phyloP scores from a whole-genome alignment of 2,113 vertebrate genomes.

The Candoia aspera region DNA sequence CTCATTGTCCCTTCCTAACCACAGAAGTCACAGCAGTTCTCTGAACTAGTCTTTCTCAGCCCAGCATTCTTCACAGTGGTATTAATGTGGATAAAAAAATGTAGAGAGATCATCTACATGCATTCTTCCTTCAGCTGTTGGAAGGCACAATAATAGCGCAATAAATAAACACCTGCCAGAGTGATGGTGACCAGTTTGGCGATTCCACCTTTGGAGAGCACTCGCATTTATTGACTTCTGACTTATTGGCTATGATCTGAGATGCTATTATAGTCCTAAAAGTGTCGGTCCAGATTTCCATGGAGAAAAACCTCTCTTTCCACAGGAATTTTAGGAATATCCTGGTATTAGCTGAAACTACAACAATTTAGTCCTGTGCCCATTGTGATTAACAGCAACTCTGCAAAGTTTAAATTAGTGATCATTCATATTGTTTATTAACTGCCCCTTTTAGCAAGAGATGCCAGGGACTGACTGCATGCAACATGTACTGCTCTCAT shows the following conservation, averaged over 20 bases:
- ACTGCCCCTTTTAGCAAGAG: neutral
- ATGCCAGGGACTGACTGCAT: neutral
- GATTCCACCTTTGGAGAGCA: neutral
- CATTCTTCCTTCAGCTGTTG: neutral
- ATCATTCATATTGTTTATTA: neutral
- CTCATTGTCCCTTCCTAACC: neutral
- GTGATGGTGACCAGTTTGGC: neutral
- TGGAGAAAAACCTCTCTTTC: neutral
- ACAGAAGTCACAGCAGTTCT: neutral
- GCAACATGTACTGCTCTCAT: neutral
- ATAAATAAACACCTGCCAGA: neutral
- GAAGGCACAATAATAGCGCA: neutral
- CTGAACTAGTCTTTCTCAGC: neutral
- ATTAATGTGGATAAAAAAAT: neutral
- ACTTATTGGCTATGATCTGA: neutral
- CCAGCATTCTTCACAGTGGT: neutral
- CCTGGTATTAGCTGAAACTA: neutral
- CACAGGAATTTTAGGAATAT: neutral
- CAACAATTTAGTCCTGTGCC: neutral
- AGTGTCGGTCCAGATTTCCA: neutral
- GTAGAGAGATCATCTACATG: neutral
- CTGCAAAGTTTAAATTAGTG: neutral
- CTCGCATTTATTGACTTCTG: neutral
- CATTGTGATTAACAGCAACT: neutral
- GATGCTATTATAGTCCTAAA: neutral